Conservation (phyloP, 2,888 invertebrate genomes). For the Carabus problematicus region DNA sequence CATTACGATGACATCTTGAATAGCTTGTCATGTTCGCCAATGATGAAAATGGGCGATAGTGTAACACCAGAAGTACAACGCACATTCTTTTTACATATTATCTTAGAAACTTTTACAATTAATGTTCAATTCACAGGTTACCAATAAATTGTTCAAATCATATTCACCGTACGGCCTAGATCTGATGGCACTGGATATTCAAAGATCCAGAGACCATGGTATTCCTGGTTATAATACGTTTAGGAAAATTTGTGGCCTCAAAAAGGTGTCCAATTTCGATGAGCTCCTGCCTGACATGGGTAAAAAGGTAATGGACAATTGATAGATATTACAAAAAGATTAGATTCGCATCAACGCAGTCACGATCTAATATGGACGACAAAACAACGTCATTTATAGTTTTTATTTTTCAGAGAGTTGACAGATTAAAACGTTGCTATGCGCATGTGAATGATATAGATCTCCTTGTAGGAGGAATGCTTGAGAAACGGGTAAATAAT, state of each 20-base stretch:
- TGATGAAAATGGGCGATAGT: conserved; percentile 28
- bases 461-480: conserved; percentile 21
- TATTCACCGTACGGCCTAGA: conserved; percentile 61
- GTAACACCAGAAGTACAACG: conserved; percentile 26
- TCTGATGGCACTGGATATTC: conserved; percentile 69
- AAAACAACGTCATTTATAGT: neutral
- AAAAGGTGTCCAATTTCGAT: conserved; percentile 10
- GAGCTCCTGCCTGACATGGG: conserved; percentile 26
- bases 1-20: conserved; percentile 27
- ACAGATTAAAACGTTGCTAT: conserved; percentile 13
- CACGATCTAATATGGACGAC: neutral
- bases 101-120: no score
- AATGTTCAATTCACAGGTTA: conserved; percentile 16
- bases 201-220: conserved; percentile 71
- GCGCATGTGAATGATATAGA: conserved; percentile 36
- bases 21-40: conserved; percentile 25
- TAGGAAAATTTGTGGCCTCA: conserved; percentile 25
- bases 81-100: no score
- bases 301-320: conserved; percentile 2
- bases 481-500: conserved; percentile 24
- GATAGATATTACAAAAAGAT: neutral
- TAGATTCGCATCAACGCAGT: neutral
- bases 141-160: conserved; percentile 34
- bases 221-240: conserved; percentile 69
- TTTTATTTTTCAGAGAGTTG: neutral